Base-by-base conservation (phyloP, 2,113 vertebrate genomes). In the Odontophorus gujanensis region DNA sequence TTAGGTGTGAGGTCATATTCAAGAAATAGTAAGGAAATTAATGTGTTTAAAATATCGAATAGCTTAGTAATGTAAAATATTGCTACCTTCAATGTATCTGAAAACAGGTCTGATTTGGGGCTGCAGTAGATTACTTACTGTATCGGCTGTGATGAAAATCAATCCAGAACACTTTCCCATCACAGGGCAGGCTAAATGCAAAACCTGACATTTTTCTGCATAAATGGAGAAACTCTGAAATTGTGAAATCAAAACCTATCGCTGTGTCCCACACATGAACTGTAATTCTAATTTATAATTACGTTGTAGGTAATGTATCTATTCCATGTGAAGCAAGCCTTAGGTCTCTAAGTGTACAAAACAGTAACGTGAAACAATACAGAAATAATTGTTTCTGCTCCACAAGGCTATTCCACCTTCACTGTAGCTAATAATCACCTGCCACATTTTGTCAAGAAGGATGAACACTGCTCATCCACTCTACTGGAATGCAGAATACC, bases 1-100 rank as follows among this genome's bases (percentile, higher is more conserved):
- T 96, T 95, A 97, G 94, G 96, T 96, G 82, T 95, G 96, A 91
- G 90, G 92, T 97, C 95, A 91, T 93, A 92, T 91, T 85, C 90
- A 94, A 96, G 95, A 98, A 95, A 87, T 68, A 95, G 78, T 95
- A 96, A 96, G 92, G 93, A 87, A 95, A 92, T 97, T 86, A 97
- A 96, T 95, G 92, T 91, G 94, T 95, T 95, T 91, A 96, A 97
- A 95, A 93, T 96, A 87, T 87, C 83, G 92, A 81, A 83, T 91
- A 94, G 82, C 76, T 87, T 91, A 97, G 93, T 95, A 97, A 78
- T 77, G 89, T 93, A 94, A 96, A 97, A 95, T 96, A 97, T 89
- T 97, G 95, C 93, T 96, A 96, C 96, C 88, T 95, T 92, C 82
- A 79, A 78, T 87, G 47, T 85, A 90, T 87, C 94, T 96, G 93